phyloP scores from a whole-genome alignment of 2,113 vertebrate species.

The Brevimyrus niger region DNA sequence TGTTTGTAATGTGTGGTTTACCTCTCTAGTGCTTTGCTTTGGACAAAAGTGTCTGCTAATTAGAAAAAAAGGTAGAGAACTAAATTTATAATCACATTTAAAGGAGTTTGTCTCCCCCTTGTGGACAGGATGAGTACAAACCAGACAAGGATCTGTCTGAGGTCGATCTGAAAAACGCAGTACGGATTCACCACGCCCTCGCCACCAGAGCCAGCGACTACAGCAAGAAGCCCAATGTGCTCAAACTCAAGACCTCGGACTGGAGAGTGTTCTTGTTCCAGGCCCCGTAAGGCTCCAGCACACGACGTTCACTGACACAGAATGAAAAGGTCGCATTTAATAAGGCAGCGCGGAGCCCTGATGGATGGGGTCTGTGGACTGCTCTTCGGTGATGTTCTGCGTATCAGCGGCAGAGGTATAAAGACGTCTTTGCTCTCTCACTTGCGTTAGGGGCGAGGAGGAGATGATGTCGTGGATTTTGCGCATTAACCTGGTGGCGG shows the following conservation, averaged over 20 bases:
- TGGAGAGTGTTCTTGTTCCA: slow-evolving; percentile 97
- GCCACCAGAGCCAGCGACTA: slow-evolving; percentile 90
- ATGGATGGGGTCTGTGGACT: too few relatives aligned
- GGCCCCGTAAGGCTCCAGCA: slow-evolving; percentile 70
- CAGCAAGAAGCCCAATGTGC: slow-evolving; percentile 87
- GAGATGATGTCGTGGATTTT: slow-evolving; percentile 98
- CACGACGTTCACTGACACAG: background rate
- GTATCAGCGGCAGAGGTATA: background rate
- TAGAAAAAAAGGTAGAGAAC: background rate
- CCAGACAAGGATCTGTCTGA: slow-evolving; percentile 89
- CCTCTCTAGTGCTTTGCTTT: background rate
- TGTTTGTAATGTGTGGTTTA: slow-evolving; percentile 30
- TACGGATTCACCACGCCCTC: slow-evolving; percentile 87
- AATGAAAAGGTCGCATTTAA: background rate
- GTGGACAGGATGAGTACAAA: slow-evolving; percentile 86
- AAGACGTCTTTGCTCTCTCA: background rate
- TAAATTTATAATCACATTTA: background rate
- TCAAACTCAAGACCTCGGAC: slow-evolving; percentile 93
- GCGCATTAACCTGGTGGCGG: slow-evolving; percentile 88
- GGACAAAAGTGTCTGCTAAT: background rate
- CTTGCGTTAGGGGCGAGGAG: slow-evolving; percentile 73
- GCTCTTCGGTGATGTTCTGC: background rate
- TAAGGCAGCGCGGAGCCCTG: background rate
- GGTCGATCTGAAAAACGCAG: slow-evolving; percentile 90
- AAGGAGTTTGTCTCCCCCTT: slow-evolving; percentile 45